Percentiles rank a stretch among this genome's conserved stretches.
These are phyloP conservation scores for Drosophila affinis DNA, from an alignment of 2,888 invertebrate species.

Conservation along the genomic window DNA sequence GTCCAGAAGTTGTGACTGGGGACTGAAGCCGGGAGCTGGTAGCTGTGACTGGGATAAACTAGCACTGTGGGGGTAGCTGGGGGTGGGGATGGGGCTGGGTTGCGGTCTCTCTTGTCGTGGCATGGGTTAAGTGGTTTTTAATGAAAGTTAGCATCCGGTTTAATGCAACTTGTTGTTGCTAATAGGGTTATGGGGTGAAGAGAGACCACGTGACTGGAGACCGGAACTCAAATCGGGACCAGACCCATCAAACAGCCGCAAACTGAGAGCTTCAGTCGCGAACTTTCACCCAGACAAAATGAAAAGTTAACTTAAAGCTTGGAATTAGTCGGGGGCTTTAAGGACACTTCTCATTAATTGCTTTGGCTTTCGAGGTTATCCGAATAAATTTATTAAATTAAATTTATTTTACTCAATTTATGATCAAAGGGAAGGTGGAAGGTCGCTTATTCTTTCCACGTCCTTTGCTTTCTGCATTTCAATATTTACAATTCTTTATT, in stretches of 20 bases:
- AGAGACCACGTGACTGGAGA: slow-evolving; percentile 44
- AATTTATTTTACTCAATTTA: slow-evolving; percentile 13
- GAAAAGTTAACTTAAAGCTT: slow-evolving; percentile 14
- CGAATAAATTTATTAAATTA: slow-evolving; percentile 7
- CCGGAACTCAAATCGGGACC: slow-evolving; percentile 31
- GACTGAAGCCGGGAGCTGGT: not conserved
- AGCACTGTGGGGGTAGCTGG: not conserved
- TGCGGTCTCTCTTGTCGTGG: slow-evolving; percentile 51
- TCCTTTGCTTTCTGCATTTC: slow-evolving; percentile 22
- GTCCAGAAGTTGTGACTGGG: not conserved
- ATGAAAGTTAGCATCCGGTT: slow-evolving; percentile 79
- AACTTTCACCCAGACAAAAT: slow-evolving; percentile 31
- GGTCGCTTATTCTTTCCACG: slow-evolving; percentile 2
- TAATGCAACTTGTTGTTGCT: slow-evolving; percentile 76
- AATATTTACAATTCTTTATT: slow-evolving; percentile 28
- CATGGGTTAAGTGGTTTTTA: slow-evolving; percentile 78
- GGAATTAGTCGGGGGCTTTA: slow-evolving; percentile 13
- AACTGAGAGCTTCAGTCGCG: slow-evolving; percentile 6
- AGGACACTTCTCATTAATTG: slow-evolving; percentile 12
- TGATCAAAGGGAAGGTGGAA: slow-evolving; percentile 30
- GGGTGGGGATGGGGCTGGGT: not conserved
- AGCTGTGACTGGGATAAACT: not conserved
- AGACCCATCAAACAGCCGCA: slow-evolving; percentile 1
- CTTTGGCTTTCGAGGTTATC: slow-evolving; percentile 8
- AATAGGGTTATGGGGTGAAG: slow-evolving; percentile 59